Conservation (phyloP, 2,888 invertebrate species). For the Cephus pulcher region DNA sequence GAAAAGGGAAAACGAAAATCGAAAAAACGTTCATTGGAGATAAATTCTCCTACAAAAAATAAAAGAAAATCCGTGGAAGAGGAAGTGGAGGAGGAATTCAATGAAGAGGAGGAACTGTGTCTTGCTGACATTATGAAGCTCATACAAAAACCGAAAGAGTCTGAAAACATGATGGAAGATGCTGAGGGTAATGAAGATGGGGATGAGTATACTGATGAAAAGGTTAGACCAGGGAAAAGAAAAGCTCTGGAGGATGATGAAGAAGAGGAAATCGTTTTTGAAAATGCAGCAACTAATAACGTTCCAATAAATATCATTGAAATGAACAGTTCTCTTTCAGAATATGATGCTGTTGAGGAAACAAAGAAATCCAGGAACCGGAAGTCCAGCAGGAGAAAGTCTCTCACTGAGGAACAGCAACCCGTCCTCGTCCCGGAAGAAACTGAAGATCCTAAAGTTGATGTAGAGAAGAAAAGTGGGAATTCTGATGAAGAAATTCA, state of each 20-base stretch:
- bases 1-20: conserved; percentile 32
- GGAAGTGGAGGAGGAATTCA: conserved; percentile 33
- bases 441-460: neutral
- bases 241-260: conserved; percentile 38
- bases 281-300: neutral
- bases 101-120: conserved; percentile 41
- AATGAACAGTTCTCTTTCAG: neutral
- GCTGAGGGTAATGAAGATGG: conserved; percentile 14
- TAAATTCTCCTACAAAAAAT: conserved; percentile 42
- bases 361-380: conserved; percentile 1
- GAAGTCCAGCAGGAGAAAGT: neutral
- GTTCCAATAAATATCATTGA: neutral
- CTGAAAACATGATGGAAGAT: conserved; percentile 4
- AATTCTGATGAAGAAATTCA: neutral
- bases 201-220: conserved; percentile 18
- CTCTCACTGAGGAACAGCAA: neutral
- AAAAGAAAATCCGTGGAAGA: conserved; percentile 45
- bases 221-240: conserved; percentile 36
- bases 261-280: conserved; percentile 10
- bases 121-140: conserved; percentile 54
- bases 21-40: conserved; percentile 53
- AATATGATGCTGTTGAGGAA: neutral
- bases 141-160: conserved; percentile 40
- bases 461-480: neutral
- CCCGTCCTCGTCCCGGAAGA: neutral